Evolutionary conservation across 1,140 invertebrate genomes (phyloP), one percentile per base, ranked within the genome.

Genomic region (Drosophila serrata): DNA sequence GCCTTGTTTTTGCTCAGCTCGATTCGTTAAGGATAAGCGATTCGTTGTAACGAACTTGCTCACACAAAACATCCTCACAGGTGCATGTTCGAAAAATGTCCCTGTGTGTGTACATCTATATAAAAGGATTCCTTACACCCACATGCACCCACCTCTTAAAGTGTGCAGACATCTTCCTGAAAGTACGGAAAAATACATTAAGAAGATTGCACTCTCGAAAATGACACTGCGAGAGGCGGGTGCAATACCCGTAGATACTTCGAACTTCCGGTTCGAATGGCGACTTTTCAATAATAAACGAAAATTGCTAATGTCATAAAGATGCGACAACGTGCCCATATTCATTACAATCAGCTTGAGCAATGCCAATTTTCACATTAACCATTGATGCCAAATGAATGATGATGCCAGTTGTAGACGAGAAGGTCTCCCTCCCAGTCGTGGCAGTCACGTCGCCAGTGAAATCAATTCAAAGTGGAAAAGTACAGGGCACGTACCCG

Each of bases 191-290:
- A 79, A 85, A 79, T 85, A 90, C 85, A 90, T 90, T 90, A 90
- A 76, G 85, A 81, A 90, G 75, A 90, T 90, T 90, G 85, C 85
- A 90, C 85, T 88, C 75, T 85, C 56, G 77, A 68, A 81, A 90
- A 81, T 85, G 85, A 88, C 81, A 85, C 81, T 62, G 45, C 67
- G 72, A 63, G 43, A 4, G 33, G 11, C 33, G 29, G 35, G 53
- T 43, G 62, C 37, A 35, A n/a, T 17, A 35, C 45, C 43, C 57
- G 22, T 56, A 24, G 53, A 49, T 53, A 58, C 69, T 80, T 80
- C 0, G 8, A 11, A 37, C 19, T 55, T 53, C 49, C 31, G 55
- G 15, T 7, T 35, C 19, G 22, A 22, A 27, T 17, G 17, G 42
- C 3, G 17, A 31, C 40, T 49, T 73, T 79, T 63, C 63, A 81